Evolutionary conservation across 1,140 invertebrate genomes (phyloP).

Genomic region (Scaptomyza montana): DNA sequence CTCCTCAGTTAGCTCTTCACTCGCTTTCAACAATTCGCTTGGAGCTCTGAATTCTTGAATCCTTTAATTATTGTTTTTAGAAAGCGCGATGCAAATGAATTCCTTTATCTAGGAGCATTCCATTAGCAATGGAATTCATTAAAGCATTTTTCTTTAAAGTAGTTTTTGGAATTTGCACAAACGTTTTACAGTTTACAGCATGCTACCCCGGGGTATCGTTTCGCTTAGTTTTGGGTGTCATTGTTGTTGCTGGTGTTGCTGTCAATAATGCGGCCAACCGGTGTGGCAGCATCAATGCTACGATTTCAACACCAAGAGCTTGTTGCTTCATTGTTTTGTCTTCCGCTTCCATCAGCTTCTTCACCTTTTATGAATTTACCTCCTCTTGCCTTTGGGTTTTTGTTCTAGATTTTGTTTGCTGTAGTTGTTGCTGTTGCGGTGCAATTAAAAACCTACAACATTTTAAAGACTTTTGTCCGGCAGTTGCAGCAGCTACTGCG

Average conservation of each 20-base stretch:
- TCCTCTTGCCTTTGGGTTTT: neutral
- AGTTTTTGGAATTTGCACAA: too few species aligned
- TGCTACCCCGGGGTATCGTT: neutral
- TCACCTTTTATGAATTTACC: neutral
- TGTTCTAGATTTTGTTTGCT: neutral
- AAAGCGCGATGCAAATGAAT: neutral
- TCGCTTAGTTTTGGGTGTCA: neutral
- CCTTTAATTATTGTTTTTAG: too few species aligned
- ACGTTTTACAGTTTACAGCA: neutral
- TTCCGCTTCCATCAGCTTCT: neutral
- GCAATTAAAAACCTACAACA: slow-evolving; percentile 38
- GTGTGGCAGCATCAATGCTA: slow-evolving; percentile 17
- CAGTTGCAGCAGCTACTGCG: neutral
- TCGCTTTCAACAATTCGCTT: too few species aligned
- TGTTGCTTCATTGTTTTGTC: neutral
- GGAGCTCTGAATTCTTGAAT: neutral
- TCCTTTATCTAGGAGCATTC: neutral
- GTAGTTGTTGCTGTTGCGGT: neutral
- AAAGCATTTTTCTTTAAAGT: too few species aligned
- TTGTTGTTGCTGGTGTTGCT: too few species aligned
- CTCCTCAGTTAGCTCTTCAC: too few species aligned
- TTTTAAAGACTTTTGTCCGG: slow-evolving; percentile 3
- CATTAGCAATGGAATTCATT: too few species aligned
- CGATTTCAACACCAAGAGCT: slow-evolving; percentile 12
- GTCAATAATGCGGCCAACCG: neutral